Conservation (phyloP, 2,888 invertebrate species). For the Rhagium mordax region DNA sequence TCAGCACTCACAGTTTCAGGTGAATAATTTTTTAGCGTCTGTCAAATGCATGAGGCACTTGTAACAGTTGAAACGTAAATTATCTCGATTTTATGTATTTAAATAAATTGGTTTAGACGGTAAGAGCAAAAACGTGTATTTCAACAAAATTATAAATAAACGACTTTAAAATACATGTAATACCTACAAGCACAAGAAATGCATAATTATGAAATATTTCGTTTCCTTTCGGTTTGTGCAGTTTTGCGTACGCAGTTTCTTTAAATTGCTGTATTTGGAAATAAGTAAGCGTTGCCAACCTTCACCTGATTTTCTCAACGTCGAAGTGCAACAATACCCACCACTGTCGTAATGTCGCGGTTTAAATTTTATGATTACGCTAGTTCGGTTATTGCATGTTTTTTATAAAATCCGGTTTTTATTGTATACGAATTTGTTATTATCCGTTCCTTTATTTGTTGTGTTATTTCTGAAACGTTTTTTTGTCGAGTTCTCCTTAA, state of each 20-base stretch:
- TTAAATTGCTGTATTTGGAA: conserved; percentile 50
- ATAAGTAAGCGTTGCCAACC: conserved; percentile 55
- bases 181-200: conserved; percentile 8
- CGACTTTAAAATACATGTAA: conserved; percentile 4
- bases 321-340: conserved; percentile 48
- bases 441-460: not conserved
- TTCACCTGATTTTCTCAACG: conserved; percentile 58
- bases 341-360: conserved; percentile 46
- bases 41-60: not conserved
- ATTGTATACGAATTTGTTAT: conserved; percentile 27
- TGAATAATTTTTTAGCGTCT: not conserved
- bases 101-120: not conserved
- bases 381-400: conserved; percentile 33
- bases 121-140: not conserved
- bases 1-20: no score
- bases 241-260: conserved; percentile 30
- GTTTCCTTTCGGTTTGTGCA: conserved; percentile 29
- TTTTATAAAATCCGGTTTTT: conserved; percentile 25
- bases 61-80: not conserved
- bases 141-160: conserved; percentile 13
- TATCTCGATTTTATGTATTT: not conserved
- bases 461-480: conserved; percentile 4
- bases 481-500: not conserved
- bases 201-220: conserved; percentile 35
- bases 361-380: conserved; percentile 40